Conservation (phyloP, 1,140 invertebrate species). For the Metaphire vulgaris region DNA sequence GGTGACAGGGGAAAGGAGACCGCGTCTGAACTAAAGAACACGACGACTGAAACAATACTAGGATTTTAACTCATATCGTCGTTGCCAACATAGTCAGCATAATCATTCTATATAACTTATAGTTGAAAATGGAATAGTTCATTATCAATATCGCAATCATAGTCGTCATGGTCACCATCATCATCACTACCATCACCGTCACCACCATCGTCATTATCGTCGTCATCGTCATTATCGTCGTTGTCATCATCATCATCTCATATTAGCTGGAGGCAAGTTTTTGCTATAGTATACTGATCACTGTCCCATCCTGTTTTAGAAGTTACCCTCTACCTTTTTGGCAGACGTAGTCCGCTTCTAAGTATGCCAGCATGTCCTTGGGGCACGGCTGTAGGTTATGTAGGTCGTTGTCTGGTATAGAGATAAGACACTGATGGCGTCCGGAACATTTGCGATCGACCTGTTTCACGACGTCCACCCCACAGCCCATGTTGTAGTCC, state of each 20-base stretch:
- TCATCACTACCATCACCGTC: not conserved
- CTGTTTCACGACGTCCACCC: slow-evolving; percentile 10
- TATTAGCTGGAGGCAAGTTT: no score
- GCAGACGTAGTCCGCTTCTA: not conserved
- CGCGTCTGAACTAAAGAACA: slow-evolving; percentile 8
- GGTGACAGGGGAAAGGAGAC: slow-evolving; percentile 12
- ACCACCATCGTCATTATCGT: not conserved
- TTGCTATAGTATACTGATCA: no score
- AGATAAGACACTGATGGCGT: not conserved
- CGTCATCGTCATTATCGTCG: not conserved
- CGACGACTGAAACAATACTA: slow-evolving; percentile 1
- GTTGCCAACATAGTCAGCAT: not conserved
- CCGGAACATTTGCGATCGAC: slow-evolving; percentile 8
- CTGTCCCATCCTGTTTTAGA: no score
- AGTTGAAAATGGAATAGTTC: no score
- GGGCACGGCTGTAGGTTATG: not conserved
- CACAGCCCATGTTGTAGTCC: slow-evolving; percentile 18
- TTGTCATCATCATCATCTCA: not conserved
- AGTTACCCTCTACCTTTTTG: not conserved
- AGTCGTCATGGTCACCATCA: no score
- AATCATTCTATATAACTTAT: no score
- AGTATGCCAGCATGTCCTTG: not conserved
- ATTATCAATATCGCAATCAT: no score
- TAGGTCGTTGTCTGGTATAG: not conserved
- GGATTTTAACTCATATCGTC: not conserved